phyloP scores from a whole-genome alignment of 92 coral and sea anemone species.

The Desmophyllum pertusum region DNA sequence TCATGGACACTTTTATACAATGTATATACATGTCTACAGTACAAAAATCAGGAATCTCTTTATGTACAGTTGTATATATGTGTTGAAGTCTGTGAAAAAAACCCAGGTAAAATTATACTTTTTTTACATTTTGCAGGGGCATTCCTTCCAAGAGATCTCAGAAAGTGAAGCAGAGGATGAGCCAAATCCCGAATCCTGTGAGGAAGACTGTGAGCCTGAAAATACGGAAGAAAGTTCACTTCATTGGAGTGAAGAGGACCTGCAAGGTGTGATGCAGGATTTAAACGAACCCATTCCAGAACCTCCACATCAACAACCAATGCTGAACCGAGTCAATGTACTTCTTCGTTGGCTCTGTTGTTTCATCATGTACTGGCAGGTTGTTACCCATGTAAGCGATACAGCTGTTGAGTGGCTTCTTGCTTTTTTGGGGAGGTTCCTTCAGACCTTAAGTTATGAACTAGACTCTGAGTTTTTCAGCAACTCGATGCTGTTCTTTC shows the following conservation, averaged over 20 bases:
- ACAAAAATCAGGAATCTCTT: too few species aligned
- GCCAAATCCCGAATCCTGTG: constrained; percentile 13
- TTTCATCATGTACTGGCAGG: constrained; percentile 26
- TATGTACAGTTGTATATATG: too few species aligned
- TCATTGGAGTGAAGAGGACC: constrained; percentile 43
- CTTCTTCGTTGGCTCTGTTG: constrained; percentile 34
- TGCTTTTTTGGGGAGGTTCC: constrained; percentile 21
- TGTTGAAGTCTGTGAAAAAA: too few species aligned
- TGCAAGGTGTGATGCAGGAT: constrained; percentile 41
- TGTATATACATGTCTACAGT: too few species aligned
- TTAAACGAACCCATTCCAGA: constrained; percentile 35
- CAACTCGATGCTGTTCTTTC: constrained; percentile 17
- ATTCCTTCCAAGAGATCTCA: constrained; percentile 14
- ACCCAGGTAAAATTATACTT: too few species aligned
- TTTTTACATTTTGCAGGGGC: not conserved
- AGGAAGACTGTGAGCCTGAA: constrained; percentile 20
- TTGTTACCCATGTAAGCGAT: constrained; percentile 32
- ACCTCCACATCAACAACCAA: constrained; percentile 22
- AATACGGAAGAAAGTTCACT: constrained; percentile 7
- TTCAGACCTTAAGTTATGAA: constrained; percentile 26
- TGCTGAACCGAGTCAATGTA: constrained; percentile 8
- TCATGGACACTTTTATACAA: too few species aligned
- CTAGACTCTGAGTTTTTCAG: constrained; percentile 17
- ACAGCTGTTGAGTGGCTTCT: constrained; percentile 43
- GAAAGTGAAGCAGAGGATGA: constrained; percentile 24